Base-by-base conservation (phyloP, 2,113 vertebrate genomes). In the Lanius ludovicianus region DNA sequence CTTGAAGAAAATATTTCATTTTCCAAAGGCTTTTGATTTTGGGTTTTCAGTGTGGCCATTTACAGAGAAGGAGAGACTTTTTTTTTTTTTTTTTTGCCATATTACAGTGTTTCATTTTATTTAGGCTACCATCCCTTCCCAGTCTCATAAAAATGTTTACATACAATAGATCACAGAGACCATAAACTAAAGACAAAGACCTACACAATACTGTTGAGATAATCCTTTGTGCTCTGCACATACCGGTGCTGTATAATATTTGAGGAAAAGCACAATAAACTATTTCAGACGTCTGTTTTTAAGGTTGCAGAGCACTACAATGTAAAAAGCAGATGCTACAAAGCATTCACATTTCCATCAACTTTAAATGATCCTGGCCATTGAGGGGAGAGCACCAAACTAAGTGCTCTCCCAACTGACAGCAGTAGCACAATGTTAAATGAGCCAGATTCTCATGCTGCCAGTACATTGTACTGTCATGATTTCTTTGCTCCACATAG, bases 261-360 rank as follows among this genome's bases (percentile, higher is more conserved):
- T 96, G 94, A 94, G 87, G 89, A 94, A 98, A 97, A 95, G 93
- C 93, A 97, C 94, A 97, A 84, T 94, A 95, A 97, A 97, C 92
- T 93, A 87, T 96, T 95, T 95, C 73, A 95, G 94, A 98, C 98
- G 97, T 98, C 98, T 98, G 98, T 95, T 98, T 98, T 97, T 97
- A 92, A 94, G 95, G 95, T 97, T 97, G 95, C 73, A 85, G 95
- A 98, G 87, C 75, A 93, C 67, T 84, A 50, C 70, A 78, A 97
- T 95, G 95, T 91, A 96, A 96, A 97, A 97, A 97, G 84, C 97
- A 97, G 96, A 96, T 31, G 23, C 91, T 89, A 84, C 71, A 86
- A 93, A 95, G 89, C 77, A 78, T 87, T 96, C 84, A 57, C 65
- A 74, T 94, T 95, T 97, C 95, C 91, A 95, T 75, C 92, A 86